phyloP scores from a whole-genome alignment of 2,113 vertebrate genomes.

The Elephas maximus region DNA sequence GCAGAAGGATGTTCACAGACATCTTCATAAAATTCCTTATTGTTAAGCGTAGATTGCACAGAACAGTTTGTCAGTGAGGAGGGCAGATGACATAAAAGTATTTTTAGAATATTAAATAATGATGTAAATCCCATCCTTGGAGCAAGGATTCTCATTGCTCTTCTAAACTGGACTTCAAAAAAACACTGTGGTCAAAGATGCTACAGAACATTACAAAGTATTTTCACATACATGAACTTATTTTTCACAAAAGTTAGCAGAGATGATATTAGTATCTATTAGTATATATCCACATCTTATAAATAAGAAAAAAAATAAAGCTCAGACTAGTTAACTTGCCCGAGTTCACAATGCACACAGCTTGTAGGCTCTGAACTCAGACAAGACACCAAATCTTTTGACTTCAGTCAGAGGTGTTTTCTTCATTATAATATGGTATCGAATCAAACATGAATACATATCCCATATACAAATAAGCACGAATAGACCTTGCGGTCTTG shows the following conservation, averaged over 20 bases:
- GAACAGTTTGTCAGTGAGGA: constrained; percentile 35
- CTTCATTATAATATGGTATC: neutral
- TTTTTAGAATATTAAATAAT: constrained; percentile 45
- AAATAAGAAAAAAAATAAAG: neutral
- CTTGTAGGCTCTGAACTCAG: neutral
- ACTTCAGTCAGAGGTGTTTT: neutral
- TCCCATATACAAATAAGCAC: neutral
- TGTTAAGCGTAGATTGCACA: constrained; percentile 16
- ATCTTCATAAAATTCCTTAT: neutral
- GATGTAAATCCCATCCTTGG: constrained; percentile 1
- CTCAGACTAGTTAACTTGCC: neutral
- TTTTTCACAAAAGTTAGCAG: neutral
- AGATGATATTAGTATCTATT: neutral
- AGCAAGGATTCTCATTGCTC: constrained; percentile 41
- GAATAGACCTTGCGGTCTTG: neutral
- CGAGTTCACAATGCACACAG: neutral
- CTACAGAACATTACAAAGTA: neutral
- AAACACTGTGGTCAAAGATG: neutral
- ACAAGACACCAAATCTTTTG: constrained; percentile 1
- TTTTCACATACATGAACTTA: constrained; percentile 8
- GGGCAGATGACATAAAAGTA: neutral
- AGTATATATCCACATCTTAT: neutral
- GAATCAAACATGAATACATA: constrained; percentile 47
- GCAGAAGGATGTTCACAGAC: neutral
- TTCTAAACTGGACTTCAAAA: constrained; percentile 24